A percentile compares a stretch with the other conserved stretches of the same genome.
Evolutionary conservation across 1,140 invertebrate genomes (phyloP).

Genomic region (Leptoteleia sp.): DNA sequence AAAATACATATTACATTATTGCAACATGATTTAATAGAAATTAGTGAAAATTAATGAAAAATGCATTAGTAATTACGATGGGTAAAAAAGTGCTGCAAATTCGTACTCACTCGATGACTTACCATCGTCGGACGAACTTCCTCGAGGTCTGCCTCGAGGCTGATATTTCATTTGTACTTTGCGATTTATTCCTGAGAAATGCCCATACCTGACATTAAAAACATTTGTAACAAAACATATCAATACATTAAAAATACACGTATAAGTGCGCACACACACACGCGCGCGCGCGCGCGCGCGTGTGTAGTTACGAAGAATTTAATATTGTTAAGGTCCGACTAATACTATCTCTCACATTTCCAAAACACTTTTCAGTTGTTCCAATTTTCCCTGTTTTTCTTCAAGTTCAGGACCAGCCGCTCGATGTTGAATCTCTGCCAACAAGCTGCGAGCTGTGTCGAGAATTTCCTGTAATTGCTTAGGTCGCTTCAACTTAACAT

Average conservation of each 20-base stretch:
- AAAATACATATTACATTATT: too few species aligned
- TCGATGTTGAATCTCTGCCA: conserved; percentile 93
- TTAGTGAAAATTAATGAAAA: too few species aligned
- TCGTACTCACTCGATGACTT: conserved; percentile 72
- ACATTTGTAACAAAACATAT: conserved; percentile 61
- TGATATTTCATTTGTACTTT: conserved; percentile 99
- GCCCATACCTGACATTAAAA: conserved; percentile 92
- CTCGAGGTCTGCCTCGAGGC: conserved; percentile 94
- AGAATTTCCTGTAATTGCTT: conserved; percentile 98
- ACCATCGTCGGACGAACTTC: conserved; percentile 97
- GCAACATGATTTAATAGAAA: too few species aligned
- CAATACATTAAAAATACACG: conserved; percentile 33
- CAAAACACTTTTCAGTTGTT: conserved; percentile 98
- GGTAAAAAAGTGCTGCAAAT: too few species aligned
- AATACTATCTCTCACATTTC: conserved; percentile 91
- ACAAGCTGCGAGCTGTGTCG: conserved; percentile 94
- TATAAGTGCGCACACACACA: too few species aligned
- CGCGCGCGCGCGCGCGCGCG: too few species aligned
- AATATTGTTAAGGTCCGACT: conserved; percentile 8
- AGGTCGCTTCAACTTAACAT: conserved; percentile 98
- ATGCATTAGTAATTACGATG: too few species aligned
- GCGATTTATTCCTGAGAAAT: conserved; percentile 99
- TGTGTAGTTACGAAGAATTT: too few species aligned
- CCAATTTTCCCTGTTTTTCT: conserved; percentile 97
- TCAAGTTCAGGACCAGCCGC: conserved; percentile 95